Evolutionary conservation across 2,113 vertebrate species (phyloP).

Genomic region (Montifringilla adamsi): DNA sequence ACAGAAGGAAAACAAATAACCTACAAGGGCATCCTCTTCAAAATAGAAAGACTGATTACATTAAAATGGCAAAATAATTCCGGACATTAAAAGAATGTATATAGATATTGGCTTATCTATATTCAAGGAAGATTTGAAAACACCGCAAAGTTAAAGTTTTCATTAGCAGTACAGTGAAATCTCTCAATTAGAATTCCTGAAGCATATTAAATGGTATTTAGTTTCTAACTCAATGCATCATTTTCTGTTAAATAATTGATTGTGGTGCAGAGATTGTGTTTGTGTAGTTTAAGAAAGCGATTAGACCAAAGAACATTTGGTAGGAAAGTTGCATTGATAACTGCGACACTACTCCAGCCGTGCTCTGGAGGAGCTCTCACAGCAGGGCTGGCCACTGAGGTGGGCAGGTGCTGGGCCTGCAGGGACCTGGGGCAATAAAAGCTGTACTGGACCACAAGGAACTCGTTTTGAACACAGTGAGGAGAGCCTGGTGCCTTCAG

Average conservation of each 20-base stretch:
- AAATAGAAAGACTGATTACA: constrained; percentile 67
- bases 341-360: not conserved
- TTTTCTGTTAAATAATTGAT: constrained; percentile 84
- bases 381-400: not conserved
- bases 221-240: constrained; percentile 80
- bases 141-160: constrained; percentile 70
- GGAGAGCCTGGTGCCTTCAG: not conserved
- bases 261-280: constrained; percentile 76
- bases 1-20: constrained; percentile 75
- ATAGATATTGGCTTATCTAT: constrained; percentile 72
- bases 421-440: not conserved
- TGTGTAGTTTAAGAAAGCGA: constrained; percentile 80
- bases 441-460: not conserved
- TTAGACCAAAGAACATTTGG: constrained; percentile 71
- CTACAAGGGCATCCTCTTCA: constrained; percentile 69
- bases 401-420: not conserved
- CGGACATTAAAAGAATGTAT: constrained; percentile 53
- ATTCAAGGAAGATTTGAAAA: constrained; percentile 73
- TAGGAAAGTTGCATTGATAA: constrained; percentile 70
- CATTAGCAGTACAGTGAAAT: constrained; percentile 65
- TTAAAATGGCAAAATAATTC: constrained; percentile 67
- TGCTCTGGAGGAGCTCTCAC: not conserved
- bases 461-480: fast-evolving
- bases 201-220: constrained; percentile 78
- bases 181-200: constrained; percentile 75